Evolutionary conservation across 2,113 vertebrate species (phyloP), one percentile per base, ranked within the genome.

Genomic region (Brachyistius frenatus): DNA sequence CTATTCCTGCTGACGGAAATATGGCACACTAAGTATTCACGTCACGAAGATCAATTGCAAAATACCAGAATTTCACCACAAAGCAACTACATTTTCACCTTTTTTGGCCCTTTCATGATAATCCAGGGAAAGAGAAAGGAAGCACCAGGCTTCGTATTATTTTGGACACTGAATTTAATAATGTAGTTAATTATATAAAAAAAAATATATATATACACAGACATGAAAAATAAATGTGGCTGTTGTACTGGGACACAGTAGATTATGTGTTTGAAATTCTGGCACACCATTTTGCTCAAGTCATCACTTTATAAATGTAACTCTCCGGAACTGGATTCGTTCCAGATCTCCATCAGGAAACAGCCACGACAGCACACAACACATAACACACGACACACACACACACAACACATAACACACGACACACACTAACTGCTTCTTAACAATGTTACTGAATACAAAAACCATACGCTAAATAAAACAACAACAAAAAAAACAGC

Each of bases 311-410:
- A 70, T 49, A 76, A 83, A 86, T 88, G 15, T 55, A 90, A 91
- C 78, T 81, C 69, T 81, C 76, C 55, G 63, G 70, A 93, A 89
- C 71, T 84, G 75, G 74, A 83, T 81, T 86, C 57, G 75, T 58
- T 86, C 80, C 81, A 85, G 86, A 89, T 89, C 74, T 87, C 70
- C 60, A 74, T 79, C 88, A 89, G 90, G 89, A 92, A 93, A 90
- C 78, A 56, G 77, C 69, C 69, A 80, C 79, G 76, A 86, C 85
- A 76, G 77, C 78, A 77, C 73, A 52, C 47, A 47, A 32, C 52
- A 66, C 23, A 23, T 5, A n/a, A n/a, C n/a, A n/a, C n/a, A n/a
- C n/a, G n/a, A 67, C 41, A n/a, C 46, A 84, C 75, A 68, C 76
- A 71, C 41, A 53, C 14, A 35, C 47, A 47, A 39, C 52, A 66